A percentile compares a stretch with the other conserved stretches of the same genome.
phyloP scores from a whole-genome alignment of 2,797 vertebrate genomes.

The Argentina silus region DNA sequence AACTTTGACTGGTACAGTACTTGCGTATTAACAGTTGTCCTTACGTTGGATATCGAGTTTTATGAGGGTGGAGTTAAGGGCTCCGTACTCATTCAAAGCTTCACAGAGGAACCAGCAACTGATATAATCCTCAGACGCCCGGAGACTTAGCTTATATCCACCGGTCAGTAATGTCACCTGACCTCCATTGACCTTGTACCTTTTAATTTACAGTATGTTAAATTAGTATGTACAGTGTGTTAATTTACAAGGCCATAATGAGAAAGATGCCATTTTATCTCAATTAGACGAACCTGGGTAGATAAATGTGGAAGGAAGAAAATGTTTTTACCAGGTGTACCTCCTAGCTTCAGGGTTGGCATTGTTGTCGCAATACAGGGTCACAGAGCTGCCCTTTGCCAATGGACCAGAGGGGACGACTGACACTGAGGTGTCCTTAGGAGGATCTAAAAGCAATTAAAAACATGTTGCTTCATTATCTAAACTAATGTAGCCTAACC shows the following conservation, averaged over 20 bases:
- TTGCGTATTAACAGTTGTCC: not conserved
- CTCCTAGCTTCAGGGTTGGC: slow-evolving; percentile 59
- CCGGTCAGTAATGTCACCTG: not conserved
- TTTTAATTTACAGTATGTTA: too few relatives aligned
- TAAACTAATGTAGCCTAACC: too few relatives aligned
- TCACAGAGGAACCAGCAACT: slow-evolving; percentile 15
- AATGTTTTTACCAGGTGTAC: slow-evolving; percentile 57
- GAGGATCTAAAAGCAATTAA: slow-evolving; percentile 62
- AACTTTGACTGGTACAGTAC: too few relatives aligned
- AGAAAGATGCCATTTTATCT: too few relatives aligned
- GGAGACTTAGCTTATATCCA: not conserved
- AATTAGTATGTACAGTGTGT: too few relatives aligned
- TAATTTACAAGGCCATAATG: too few relatives aligned
- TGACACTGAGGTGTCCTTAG: slow-evolving; percentile 53
- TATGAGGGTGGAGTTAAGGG: slow-evolving; percentile 6
- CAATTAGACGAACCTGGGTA: too few relatives aligned
- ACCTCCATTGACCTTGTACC: slow-evolving; percentile 43
- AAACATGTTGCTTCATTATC: too few relatives aligned
- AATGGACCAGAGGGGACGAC: slow-evolving; percentile 37
- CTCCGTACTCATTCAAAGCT: slow-evolving; percentile 14
- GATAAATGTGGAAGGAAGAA: too few relatives aligned
- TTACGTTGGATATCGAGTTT: not conserved
- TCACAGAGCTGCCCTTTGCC: slow-evolving; percentile 56
- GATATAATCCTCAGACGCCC: not conserved
- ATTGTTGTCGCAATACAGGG: slow-evolving; percentile 56